Conservation (phyloP, 2,888 invertebrate species). For the Caenorhabditis sp. region DNA sequence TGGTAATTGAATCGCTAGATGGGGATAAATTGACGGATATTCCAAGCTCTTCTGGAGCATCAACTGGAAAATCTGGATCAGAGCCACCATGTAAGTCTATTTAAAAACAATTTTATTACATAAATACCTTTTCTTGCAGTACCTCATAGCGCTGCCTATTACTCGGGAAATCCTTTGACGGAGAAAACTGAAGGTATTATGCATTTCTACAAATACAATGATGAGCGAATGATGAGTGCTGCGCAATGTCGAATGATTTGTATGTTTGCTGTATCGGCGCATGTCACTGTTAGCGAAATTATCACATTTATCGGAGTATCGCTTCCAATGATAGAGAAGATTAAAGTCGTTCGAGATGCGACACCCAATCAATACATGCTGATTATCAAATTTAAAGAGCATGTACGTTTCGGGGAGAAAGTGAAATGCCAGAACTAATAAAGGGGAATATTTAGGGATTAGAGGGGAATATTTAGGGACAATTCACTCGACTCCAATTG, state of each 20-base stretch:
- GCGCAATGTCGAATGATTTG: constrained; percentile 84
- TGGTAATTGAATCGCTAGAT: constrained; percentile 60
- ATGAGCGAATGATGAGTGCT: constrained; percentile 54
- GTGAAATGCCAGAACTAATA: too few relatives aligned
- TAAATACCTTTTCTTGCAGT: constrained; percentile 30
- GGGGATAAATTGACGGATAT: constrained; percentile 30
- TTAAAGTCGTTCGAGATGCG: constrained; percentile 84
- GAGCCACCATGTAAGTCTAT: constrained; percentile 21
- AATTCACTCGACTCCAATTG: too few relatives aligned
- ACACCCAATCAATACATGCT: constrained; percentile 97
- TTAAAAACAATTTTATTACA: background rate
- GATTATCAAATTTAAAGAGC: constrained; percentile 81
- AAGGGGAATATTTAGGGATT: too few relatives aligned
- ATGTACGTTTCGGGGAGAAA: constrained; percentile 72
- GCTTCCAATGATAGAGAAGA: constrained; percentile 31
- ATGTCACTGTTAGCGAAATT: constrained; percentile 89
- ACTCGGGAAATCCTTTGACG: constrained; percentile 94
- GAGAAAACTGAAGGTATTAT: constrained; percentile 95
- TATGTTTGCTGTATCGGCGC: constrained; percentile 87
- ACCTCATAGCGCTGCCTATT: constrained; percentile 73
- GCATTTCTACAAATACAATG: constrained; percentile 93
- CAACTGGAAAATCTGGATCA: constrained; percentile 12
- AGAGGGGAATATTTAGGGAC: too few relatives aligned
- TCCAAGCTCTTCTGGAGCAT: background rate
- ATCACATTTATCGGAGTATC: constrained; percentile 81